Conservation (phyloP, 2,113 vertebrate genomes). For the Damaliscus lunatus region DNA sequence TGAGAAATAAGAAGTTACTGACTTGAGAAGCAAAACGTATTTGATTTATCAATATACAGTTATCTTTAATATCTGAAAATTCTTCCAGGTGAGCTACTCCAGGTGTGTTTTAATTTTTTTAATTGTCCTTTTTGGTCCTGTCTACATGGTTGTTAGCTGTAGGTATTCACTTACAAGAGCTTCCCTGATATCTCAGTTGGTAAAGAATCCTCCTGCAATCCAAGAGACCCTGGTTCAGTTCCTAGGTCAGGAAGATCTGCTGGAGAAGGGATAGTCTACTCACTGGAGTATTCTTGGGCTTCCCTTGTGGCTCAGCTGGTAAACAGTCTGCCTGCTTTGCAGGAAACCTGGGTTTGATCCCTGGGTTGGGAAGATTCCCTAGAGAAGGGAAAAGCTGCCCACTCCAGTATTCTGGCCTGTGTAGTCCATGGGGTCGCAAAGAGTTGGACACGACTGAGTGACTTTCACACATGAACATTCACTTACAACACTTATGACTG, state of each 20-base stretch:
- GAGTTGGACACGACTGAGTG: neutral
- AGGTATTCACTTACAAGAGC: neutral
- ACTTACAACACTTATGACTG: neutral
- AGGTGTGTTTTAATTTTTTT: neutral
- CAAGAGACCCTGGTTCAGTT: neutral
- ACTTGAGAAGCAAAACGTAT: neutral
- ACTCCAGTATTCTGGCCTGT: neutral
- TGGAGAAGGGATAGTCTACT: neutral
- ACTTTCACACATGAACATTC: neutral
- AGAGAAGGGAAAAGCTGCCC: neutral
- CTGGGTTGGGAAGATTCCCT: neutral
- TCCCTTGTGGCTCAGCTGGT: neutral
- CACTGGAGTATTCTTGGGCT: neutral
- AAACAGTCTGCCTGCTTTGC: neutral
- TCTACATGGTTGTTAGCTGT: neutral
- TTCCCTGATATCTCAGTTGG: neutral
- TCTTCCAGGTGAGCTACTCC: neutral
- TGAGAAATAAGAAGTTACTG: neutral
- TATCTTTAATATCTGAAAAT: slow-evolving; percentile 16
- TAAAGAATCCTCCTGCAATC: neutral
- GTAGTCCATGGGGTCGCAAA: neutral
- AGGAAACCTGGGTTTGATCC: neutral
- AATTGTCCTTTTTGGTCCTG: neutral
- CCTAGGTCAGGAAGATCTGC: neutral
- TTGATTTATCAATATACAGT: neutral